Conservation (phyloP, 2,888 invertebrate species). For the Caenorhabditis becei region DNA sequence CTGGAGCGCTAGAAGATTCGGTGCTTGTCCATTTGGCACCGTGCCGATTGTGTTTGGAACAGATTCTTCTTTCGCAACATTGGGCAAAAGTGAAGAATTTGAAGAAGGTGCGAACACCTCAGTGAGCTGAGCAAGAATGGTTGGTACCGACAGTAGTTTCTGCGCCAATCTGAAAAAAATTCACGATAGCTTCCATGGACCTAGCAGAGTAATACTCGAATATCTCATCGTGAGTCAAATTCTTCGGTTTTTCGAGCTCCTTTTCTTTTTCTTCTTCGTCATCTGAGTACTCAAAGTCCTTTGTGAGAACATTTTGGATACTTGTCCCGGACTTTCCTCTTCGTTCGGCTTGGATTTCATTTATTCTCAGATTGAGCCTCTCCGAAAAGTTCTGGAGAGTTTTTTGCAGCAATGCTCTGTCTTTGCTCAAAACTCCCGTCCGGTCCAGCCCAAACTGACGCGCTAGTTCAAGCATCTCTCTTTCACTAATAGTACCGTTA, state of each 20-base stretch:
- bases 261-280: constrained; percentile 78
- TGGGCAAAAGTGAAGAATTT: constrained; percentile 14
- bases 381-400: constrained; percentile 39
- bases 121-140: constrained; percentile 7
- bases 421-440: constrained; percentile 42
- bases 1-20: constrained; percentile 26
- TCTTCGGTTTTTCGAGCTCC: constrained; percentile 31
- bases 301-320: constrained; percentile 76
- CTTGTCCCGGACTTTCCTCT: constrained; percentile 15
- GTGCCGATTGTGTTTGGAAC: constrained; percentile 7
- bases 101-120: constrained; percentile 5
- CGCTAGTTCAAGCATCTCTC: constrained; percentile 61
- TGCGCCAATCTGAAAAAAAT: constrained; percentile 28
- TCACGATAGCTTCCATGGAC: background rate
- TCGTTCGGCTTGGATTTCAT: constrained; percentile 12
- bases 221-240: constrained; percentile 46
- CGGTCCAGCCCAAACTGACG: constrained; percentile 48
- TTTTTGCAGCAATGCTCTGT: constrained; percentile 48
- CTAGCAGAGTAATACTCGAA: constrained; percentile 14
- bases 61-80: background rate
- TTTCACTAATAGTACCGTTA: constrained; percentile 65
- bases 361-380: constrained; percentile 8
- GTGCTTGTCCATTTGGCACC: constrained; percentile 11
- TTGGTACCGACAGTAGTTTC: constrained; percentile 6
- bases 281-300: constrained; percentile 80